Percentiles rank a stretch among this genome's conserved stretches.
phyloP scores from a whole-genome alignment of 2,797 vertebrate genomes.

The Okamejei kenojei region DNA sequence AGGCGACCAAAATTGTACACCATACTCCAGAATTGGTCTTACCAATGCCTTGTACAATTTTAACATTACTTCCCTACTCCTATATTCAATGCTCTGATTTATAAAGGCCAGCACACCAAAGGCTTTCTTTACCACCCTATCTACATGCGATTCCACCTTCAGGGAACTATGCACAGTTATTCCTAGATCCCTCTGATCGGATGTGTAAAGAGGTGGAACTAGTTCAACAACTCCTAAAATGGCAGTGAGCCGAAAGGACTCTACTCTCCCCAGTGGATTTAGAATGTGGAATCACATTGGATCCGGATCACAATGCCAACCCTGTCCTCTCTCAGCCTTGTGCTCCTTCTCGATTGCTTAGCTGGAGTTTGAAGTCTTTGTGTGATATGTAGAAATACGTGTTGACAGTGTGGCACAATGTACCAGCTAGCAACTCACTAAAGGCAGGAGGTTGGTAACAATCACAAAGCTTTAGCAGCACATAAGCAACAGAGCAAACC shows the following conservation, averaged over 20 bases:
- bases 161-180: too few species aligned
- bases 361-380: background rate
- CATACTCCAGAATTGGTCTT: too few species aligned
- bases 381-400: background rate
- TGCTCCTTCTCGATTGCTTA: background rate
- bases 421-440: background rate
- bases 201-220: background rate
- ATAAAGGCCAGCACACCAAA: too few species aligned
- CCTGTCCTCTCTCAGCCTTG: background rate
- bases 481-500: background rate
- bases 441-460: background rate
- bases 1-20: too few species aligned
- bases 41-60: too few species aligned
- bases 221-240: background rate
- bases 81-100: too few species aligned
- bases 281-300: background rate
- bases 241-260: background rate
- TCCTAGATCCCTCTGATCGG: too few species aligned
- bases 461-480: background rate
- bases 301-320: background rate
- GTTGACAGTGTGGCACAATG: background rate
- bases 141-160: too few species aligned
- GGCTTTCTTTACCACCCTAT: too few species aligned
- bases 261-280: too few species aligned
- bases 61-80: too few species aligned